A percentile compares a stretch with the other conserved stretches of the same genome.
Conservation (phyloP, 2,113 vertebrate genomes). For the Equus quagga region DNA sequence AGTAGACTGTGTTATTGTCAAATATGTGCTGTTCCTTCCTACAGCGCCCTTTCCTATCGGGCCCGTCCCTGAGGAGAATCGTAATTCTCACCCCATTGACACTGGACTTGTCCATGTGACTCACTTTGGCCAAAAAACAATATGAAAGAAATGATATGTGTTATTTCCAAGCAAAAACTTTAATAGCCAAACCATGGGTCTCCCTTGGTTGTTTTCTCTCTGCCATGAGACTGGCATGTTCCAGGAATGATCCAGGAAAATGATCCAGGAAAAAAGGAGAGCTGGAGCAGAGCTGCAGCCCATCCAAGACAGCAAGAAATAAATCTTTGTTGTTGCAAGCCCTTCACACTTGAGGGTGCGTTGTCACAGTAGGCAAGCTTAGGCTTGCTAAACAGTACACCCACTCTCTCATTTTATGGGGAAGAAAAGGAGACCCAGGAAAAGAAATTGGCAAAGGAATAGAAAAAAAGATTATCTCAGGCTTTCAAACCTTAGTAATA, state of each 20-base stretch:
- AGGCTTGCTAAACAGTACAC: neutral
- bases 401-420: neutral
- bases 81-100: neutral
- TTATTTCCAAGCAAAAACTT: neutral
- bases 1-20: neutral
- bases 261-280: neutral
- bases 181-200: neutral
- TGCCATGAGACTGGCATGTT: neutral
- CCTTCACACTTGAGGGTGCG: neutral
- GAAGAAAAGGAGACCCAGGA: neutral
- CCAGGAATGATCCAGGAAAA: neutral
- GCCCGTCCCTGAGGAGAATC: neutral
- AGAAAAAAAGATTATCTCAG: constrained; percentile 30
- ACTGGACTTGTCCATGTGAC: neutral
- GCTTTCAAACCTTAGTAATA: neutral
- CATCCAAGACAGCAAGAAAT: constrained; percentile 31
- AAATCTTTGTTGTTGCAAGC: neutral
- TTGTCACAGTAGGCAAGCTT: neutral
- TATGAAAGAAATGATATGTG: neutral
- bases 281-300: neutral
- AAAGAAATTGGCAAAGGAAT: neutral
- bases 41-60: neutral
- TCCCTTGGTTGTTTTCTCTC: neutral
- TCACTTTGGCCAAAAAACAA: neutral
- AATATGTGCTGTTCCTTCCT: neutral